phyloP scores from a whole-genome alignment of 1,140 invertebrate genomes.

The Palaemon carinicauda region DNA sequence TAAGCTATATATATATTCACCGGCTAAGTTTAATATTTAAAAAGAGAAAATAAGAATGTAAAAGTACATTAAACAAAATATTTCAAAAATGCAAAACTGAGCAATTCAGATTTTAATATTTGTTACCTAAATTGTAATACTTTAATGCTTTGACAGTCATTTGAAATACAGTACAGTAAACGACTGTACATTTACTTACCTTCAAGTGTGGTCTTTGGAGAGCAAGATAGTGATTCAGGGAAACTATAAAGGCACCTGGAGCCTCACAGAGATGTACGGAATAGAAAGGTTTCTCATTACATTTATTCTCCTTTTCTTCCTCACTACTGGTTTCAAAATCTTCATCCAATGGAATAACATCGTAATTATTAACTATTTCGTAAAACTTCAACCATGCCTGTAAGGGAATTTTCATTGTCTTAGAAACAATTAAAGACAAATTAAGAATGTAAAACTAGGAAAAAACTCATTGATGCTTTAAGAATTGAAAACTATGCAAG shows the following conservation, averaged over 20 bases:
- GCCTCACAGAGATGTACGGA: conserved; percentile 92
- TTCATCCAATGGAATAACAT: conserved; percentile 69
- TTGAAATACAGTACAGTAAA: no score
- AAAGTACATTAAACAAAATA: no score
- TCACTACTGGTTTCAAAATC: background rate
- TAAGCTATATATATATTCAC: no score
- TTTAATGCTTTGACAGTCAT: no score
- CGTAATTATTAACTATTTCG: conserved; percentile 78
- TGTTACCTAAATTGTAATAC: no score
- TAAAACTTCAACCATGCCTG: conserved; percentile 92
- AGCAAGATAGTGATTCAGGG: conserved; percentile 77
- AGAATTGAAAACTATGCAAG: no score
- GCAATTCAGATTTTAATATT: no score
- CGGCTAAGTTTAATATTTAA: no score
- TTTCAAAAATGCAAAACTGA: no score
- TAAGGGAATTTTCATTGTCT: conserved; percentile 54
- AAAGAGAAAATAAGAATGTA: no score
- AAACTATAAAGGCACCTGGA: conserved; percentile 90
- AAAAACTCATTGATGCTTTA: background rate
- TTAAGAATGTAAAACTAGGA: background rate
- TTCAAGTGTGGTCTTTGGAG: conserved; percentile 34
- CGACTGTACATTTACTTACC: no score
- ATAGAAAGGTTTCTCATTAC: conserved; percentile 67
- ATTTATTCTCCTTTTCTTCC: conserved; percentile 59
- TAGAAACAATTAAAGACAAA: background rate